Evolutionary conservation across 2,888 invertebrate genomes (phyloP).

Genomic region (Drosophila aldrichi): DNA sequence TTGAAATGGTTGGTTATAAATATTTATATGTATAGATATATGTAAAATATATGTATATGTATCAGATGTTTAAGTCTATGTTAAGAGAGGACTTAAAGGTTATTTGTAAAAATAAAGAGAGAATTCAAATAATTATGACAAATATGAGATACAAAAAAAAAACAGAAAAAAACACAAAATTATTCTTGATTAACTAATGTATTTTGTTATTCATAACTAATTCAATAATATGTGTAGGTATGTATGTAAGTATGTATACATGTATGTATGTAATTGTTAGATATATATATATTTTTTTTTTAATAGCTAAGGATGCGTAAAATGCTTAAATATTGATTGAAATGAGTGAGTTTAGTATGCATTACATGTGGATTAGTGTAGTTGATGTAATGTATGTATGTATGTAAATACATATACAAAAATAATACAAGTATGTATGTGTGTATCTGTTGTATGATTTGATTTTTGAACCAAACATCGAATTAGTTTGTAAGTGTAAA

Average conservation of each 20-base stretch:
- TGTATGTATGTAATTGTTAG: conserved; percentile 12
- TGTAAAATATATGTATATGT: conserved; percentile 1
- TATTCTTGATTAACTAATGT: conserved; percentile 3
- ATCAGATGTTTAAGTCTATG: conserved; percentile 15
- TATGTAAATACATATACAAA: conserved; percentile 26
- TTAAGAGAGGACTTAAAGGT: conserved; percentile 12
- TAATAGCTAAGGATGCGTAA: conserved; percentile 16
- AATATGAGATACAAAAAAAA: not conserved
- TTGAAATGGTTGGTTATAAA: not conserved
- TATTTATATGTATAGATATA: not conserved
- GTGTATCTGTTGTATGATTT: conserved; percentile 14
- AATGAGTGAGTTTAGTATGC: conserved; percentile 14
- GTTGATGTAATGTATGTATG: conserved; percentile 6
- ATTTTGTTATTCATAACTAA: conserved; percentile 8
- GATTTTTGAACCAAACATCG: conserved; percentile 16
- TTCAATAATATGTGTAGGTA: conserved; percentile 5
- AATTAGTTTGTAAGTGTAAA: conserved; percentile 23
- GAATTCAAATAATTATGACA: not conserved
- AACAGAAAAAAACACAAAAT: not conserved
- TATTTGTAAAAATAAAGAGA: conserved; percentile 2
- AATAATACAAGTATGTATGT: conserved; percentile 18
- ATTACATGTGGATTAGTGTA: conserved; percentile 19
- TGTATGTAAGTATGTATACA: conserved; percentile 24
- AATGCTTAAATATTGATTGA: not conserved
- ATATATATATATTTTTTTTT: too few relatives aligned